A percentile compares a stretch with the other conserved stretches of the same genome.
These are phyloP conservation scores for Myioborus miniatus DNA, from an alignment of 2,797 vertebrate genomes.

Conservation along the genomic window DNA sequence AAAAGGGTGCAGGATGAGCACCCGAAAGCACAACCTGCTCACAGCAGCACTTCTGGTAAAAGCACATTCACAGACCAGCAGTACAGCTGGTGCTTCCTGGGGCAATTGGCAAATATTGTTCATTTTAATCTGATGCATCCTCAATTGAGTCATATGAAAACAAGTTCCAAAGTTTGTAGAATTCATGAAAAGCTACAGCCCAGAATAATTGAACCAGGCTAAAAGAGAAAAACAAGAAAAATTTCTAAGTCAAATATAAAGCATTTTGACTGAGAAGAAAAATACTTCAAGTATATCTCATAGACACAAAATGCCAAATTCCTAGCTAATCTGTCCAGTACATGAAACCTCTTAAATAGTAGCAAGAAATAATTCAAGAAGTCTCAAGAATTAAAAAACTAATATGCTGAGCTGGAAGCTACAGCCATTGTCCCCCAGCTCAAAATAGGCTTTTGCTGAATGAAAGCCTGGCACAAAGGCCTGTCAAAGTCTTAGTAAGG, in stretches of 20 bases:
- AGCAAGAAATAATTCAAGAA: background rate
- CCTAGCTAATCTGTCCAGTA: background rate
- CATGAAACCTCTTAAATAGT: background rate
- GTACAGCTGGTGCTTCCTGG: background rate
- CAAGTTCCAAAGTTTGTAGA: background rate
- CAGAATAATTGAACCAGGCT: background rate
- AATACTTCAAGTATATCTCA: background rate
- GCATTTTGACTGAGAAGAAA: background rate
- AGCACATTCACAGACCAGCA: background rate
- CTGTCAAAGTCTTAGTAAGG: background rate
- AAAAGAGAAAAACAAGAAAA: background rate
- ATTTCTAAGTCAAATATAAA: background rate
- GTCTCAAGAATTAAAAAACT: background rate
- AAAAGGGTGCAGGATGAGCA: background rate
- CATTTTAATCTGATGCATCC: background rate
- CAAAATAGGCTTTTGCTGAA: background rate
- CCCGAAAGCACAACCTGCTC: background rate
- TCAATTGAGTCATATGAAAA: background rate
- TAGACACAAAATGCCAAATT: background rate
- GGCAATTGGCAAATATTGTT: background rate
- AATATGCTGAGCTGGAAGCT: background rate
- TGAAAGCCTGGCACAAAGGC: background rate
- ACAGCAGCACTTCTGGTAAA: background rate
- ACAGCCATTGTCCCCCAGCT: background rate
- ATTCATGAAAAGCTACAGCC: background rate